Evolutionary conservation across 64 coral and sea anemone genomes (phyloP).

Genomic region (Pachyseris speciosa): DNA sequence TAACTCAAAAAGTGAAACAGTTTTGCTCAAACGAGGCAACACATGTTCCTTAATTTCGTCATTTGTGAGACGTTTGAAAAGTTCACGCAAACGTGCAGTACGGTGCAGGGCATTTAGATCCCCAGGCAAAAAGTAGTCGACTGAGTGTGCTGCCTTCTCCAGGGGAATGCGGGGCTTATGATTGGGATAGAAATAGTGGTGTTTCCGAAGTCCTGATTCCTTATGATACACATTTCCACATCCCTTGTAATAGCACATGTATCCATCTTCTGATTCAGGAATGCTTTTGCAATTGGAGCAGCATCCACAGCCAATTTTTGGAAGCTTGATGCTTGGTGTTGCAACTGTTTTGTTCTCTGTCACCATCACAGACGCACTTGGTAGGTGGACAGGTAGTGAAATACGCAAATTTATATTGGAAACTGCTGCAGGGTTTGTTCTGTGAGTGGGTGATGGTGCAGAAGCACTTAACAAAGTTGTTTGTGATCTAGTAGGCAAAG

Average conservation of each 20-base stretch:
- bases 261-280: not conserved
- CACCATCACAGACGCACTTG: not conserved
- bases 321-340: not conserved
- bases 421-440: not conserved
- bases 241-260: not conserved
- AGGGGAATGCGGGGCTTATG: not conserved
- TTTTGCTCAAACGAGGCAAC: conserved; percentile 1
- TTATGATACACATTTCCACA: not conserved
- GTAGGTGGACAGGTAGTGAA: not conserved
- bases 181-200: not conserved
- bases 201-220: not conserved
- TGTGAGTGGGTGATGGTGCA: not conserved
- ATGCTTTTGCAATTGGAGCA: conserved; percentile 4
- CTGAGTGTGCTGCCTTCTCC: not conserved
- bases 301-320: not conserved
- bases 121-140: not conserved
- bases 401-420: not conserved
- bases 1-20: conserved; percentile 23
- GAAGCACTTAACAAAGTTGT: not conserved
- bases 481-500: not conserved
- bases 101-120: not conserved
- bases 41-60: not conserved
- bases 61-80: not conserved
- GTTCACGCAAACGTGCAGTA: not conserved
- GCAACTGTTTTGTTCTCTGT: not conserved